Base-by-base conservation (phyloP, 2,797 vertebrate species). In the Rhincodon typus region DNA sequence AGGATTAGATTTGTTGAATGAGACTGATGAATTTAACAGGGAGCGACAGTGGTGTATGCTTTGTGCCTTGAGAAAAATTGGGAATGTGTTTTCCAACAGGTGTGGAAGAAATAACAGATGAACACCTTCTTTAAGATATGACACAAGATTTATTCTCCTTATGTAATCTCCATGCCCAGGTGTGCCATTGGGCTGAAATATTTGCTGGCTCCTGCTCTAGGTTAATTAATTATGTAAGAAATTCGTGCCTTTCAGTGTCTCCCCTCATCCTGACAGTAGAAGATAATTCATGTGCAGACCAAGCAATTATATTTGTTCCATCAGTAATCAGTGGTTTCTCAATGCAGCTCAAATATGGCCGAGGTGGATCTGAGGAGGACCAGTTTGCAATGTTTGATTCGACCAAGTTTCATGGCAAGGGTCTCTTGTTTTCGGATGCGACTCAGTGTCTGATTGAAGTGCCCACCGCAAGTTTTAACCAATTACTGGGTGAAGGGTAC, bases 281-380 rank as follows among this genome's bases (percentile, higher is more conserved):
- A 42, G 17, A 57, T 67, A 57, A n/a, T 91, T n/a, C 19, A 21
- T 38, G 4, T 38, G 34, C 6, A 38, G 5, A 7, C 17, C 38
- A 42, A 15, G 38, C n/a, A 17, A 42, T 4, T 8, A 53, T 25
- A 4, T 27, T 94, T 72, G 50, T 27, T 94, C 4, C 17, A 1
- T 23, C 25, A n/a, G 27, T 74, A 62, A 38, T 34, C 23, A 1
- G 1, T 96, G 25, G 5, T 62, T 70, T 25, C 42, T 74, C 42
- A 19, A 38, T 95, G 67, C 95, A 96, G 95, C 1, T 53, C 53
- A 96, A 96, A 77, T n/a, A 94, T 13, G 95, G 95, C 38, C 95
- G 57, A 4, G 72, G 69, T 91, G 95, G 95, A 21, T 34, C 95
- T 3, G 86, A 96, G 15, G n/a, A 94, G 42, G 57, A 4, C 15